Conservation (phyloP, 2,113 vertebrate genomes). For the Peucedramus taeniatus region DNA sequence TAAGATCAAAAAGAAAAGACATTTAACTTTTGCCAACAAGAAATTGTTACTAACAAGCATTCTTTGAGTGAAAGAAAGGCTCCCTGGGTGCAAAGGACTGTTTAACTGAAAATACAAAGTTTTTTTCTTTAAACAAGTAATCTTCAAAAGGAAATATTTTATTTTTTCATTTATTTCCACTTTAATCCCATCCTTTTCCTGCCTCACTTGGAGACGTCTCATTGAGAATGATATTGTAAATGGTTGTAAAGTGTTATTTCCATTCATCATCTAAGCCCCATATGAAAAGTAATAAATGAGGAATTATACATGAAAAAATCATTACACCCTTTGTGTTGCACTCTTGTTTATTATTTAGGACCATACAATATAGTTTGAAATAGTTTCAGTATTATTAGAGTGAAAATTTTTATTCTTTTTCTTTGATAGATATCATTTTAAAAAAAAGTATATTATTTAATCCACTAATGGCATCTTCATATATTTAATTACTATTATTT, state of each 20-base stretch:
- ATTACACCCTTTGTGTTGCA: neutral
- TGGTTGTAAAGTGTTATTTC: neutral
- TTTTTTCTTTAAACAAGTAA: neutral
- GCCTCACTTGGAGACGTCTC: neutral
- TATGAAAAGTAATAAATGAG: neutral
- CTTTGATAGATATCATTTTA: neutral
- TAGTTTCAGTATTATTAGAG: neutral
- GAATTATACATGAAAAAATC: neutral
- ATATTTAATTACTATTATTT: neutral
- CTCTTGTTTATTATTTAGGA: neutral
- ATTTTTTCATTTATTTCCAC: conserved; percentile 21
- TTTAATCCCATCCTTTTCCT: neutral
- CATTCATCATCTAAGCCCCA: neutral
- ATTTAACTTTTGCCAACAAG: conserved; percentile 34
- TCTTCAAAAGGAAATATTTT: conserved; percentile 24
- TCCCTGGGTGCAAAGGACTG: neutral
- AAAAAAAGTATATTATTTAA: fast-evolving
- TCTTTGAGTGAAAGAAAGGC: conserved; percentile 23
- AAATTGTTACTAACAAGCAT: conserved; percentile 38
- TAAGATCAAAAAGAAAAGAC: conserved; percentile 38
- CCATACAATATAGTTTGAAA: neutral
- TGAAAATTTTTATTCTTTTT: neutral
- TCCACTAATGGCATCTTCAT: neutral
- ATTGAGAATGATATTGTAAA: neutral
- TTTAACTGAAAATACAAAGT: neutral